phyloP scores from a whole-genome alignment of 2,113 vertebrate genomes.

The Amblyornis subalaris region DNA sequence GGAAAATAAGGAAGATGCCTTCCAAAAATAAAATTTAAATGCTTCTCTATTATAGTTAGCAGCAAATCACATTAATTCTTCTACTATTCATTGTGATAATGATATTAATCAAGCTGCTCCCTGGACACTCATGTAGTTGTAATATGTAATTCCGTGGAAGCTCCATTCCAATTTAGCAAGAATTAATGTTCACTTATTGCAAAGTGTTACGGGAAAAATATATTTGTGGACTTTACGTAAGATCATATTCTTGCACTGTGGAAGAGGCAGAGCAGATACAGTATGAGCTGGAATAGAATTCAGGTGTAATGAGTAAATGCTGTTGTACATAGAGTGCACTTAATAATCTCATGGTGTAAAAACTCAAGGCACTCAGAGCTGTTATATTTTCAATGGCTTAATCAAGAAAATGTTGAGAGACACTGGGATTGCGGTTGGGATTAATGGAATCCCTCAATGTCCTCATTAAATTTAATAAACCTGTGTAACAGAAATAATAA shows the following conservation, averaged over 20 bases:
- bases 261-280: background rate
- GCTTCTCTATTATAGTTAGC: conserved; percentile 4
- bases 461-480: conserved; percentile 26
- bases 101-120: conserved; percentile 40
- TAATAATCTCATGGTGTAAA: background rate
- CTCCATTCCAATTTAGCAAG: conserved; percentile 4
- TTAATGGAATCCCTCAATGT: background rate
- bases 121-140: background rate
- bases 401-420: conserved; percentile 10
- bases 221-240: background rate
- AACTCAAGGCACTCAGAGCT: background rate
- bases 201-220: conserved; percentile 33
- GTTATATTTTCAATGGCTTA: background rate
- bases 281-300: background rate
- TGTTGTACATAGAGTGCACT: background rate
- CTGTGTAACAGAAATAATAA: background rate
- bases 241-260: background rate
- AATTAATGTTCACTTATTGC: conserved; percentile 53
- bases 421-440: background rate
- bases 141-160: conserved; percentile 15
- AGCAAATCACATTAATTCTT: conserved; percentile 59
- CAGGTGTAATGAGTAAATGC: background rate
- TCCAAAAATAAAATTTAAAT: conserved; percentile 50
- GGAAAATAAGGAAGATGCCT: background rate
- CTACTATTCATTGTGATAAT: conserved; percentile 42